Base-by-base conservation (phyloP, 2,797 vertebrate species). In the Lemur catta region DNA sequence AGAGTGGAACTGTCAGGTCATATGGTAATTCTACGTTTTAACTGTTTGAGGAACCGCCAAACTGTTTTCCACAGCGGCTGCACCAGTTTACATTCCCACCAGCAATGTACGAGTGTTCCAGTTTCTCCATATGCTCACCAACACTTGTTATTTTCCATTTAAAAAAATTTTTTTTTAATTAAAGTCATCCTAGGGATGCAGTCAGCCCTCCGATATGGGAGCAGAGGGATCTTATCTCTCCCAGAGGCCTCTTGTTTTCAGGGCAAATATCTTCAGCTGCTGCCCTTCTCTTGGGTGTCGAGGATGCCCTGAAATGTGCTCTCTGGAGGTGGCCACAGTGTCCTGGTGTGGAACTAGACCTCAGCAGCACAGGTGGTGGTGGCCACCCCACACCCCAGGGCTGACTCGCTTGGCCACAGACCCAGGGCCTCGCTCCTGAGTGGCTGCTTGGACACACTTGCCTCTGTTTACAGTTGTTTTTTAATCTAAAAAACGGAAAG, bases 311-410 rank as follows among this genome's bases (percentile, higher is more conserved):
- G 30, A 52, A n/a, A 57, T 14, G 10, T 12, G 30, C 15, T 76
- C 59, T 57, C 55, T 30, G 46, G 38, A 82, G 69, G 75, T 65
- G 57, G 48, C 35, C 11, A 13, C 0, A 1, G 15, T 6, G 18
- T 57, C 4, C 26, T 28, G 28, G 7, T 28, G 17, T 22, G 0
- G 5, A 41, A 59, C 30, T 35, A 15, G 48, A 24, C 7, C 14
- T 46, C 14, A 11, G 28, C 18, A 7, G 4, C 2, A 2, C 33
- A 46, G 84, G 65, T 18, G 43, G 24, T 4, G 0, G 17, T 2
- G 11, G 26, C 38, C 15, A 18, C 41, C 10, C 46, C 7, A 59
- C 57, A 28, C 10, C 11, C 26, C 57, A 55, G 57, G 41, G 26
- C 48, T 67, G 50, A 50, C n/a, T 38, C 15, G 18, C 72, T 38